These are phyloP conservation scores for Lucilia cuprina DNA, from an alignment of 1,140 invertebrate genomes.

Conservation along the genomic window DNA sequence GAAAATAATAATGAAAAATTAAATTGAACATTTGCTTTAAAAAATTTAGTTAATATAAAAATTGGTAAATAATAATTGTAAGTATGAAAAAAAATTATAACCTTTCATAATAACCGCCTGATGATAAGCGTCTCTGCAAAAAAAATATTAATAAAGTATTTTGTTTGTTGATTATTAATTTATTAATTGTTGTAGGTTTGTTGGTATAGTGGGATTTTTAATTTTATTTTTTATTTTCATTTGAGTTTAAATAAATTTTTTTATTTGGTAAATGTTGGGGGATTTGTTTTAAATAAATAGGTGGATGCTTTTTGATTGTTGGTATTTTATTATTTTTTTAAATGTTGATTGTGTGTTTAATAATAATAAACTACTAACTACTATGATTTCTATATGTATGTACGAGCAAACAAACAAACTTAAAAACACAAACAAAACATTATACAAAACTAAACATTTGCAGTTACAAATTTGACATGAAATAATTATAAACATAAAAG, in stretches of 20 bases:
- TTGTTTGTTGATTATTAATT: slow-evolving; percentile 41
- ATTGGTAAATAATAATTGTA: slow-evolving; percentile 30
- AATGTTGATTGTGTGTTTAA: no score
- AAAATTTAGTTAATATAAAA: slow-evolving; percentile 10
- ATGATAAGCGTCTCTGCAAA: slow-evolving; percentile 63
- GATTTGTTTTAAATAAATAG: background rate
- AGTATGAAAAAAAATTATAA: slow-evolving; percentile 57
- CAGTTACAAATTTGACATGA: no score
- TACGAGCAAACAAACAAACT: no score
- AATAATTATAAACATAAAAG: no score
- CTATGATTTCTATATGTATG: no score
- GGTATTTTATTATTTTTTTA: background rate
- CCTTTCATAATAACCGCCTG: slow-evolving; percentile 63
- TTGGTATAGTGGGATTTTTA: background rate
- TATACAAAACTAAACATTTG: no score
- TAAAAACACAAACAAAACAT: no score
- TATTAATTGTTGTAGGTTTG: slow-evolving; percentile 29
- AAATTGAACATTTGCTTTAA: background rate
- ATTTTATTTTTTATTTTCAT: background rate
- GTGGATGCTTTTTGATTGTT: background rate
- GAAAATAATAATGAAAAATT: background rate
- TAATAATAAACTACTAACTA: no score
- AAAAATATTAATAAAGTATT: slow-evolving; percentile 61
- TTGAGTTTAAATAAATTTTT: background rate
- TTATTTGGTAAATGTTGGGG: background rate